Evolutionary conservation across 1,140 invertebrate species (phyloP).

Genomic region (Monochamus saltuarius): DNA sequence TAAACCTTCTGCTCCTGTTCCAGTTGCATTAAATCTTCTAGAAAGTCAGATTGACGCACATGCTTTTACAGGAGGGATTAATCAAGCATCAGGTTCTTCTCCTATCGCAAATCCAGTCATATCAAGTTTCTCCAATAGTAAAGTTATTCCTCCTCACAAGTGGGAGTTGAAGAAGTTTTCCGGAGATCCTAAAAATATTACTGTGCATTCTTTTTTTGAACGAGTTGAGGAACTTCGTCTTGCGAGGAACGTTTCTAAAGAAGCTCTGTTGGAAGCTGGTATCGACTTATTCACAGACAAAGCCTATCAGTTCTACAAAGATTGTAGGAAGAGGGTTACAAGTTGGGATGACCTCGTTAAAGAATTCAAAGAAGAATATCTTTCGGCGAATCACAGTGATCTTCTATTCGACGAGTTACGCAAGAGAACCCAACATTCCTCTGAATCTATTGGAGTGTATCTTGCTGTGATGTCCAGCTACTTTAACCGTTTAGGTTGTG

Average conservation of each 20-base stretch:
- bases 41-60: too few species aligned
- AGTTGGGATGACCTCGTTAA: conserved; percentile 23
- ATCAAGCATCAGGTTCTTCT: too few species aligned
- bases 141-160: too few species aligned
- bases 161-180: too few species aligned
- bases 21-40: too few species aligned
- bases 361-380: conserved; percentile 29
- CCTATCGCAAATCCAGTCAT: too few species aligned
- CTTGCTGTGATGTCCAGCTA: conserved; percentile 19
- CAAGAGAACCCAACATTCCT: conserved; percentile 13
- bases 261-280: conserved; percentile 14
- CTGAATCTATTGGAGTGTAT: conserved; percentile 20
- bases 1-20: too few species aligned
- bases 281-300: conserved; percentile 26
- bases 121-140: too few species aligned
- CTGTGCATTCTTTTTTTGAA: conserved; percentile 19
- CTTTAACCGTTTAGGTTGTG: conserved; percentile 11
- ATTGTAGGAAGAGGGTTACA: background rate
- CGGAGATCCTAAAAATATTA: too few species aligned
- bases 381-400: conserved; percentile 23
- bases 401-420: too few species aligned
- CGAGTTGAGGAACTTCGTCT: conserved; percentile 7
- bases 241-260: conserved; percentile 10
- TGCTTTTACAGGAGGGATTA: too few species aligned
- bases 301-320: conserved; percentile 38